Percentiles rank a stretch among this genome's conserved stretches.
These are phyloP conservation scores for Seriola rivoliana DNA, from an alignment of 2,113 vertebrate species.

Conservation along the genomic window DNA sequence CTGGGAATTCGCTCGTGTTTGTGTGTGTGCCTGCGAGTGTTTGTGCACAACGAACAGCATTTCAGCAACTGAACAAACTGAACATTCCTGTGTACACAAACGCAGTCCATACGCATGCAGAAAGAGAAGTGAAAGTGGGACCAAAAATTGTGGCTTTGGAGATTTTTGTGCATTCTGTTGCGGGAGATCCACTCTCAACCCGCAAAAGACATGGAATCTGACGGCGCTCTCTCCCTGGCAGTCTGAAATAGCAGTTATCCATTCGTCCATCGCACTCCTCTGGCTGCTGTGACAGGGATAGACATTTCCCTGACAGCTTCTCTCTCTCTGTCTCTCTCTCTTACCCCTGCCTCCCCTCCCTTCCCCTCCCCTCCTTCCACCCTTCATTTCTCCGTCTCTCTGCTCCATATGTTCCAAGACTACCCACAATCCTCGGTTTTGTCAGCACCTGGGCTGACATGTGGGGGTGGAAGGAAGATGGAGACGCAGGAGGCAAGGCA, in stretches of 20 bases:
- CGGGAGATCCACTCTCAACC: conserved; percentile 43
- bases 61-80: conserved; percentile 54
- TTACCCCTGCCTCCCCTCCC: background rate
- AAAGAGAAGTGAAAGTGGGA: conserved; percentile 29
- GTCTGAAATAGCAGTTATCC: conserved; percentile 78
- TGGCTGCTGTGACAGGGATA: conserved; percentile 80
- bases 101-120: conserved; percentile 28
- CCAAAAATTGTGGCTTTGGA: conserved; percentile 22
- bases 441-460: conserved; percentile 81
- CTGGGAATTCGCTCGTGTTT: conserved; percentile 57
- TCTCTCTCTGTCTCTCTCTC: conserved; percentile 39
- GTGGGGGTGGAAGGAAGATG: conserved; percentile 76
- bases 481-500: conserved; percentile 67
- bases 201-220: conserved; percentile 67
- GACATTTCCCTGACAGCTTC: conserved; percentile 80
- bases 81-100: conserved; percentile 55
- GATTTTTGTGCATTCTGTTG: conserved; percentile 58
- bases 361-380: conserved; percentile 19
- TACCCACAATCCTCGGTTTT: conserved; percentile 78
- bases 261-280: conserved; percentile 75
- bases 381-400: conserved; percentile 64
- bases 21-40: conserved; percentile 41
- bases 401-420: conserved; percentile 79
- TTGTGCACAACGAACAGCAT: conserved; percentile 50
- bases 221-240: conserved; percentile 59